Evolutionary conservation across 2,888 invertebrate genomes (phyloP), one percentile per base, ranked within the genome.

Genomic region (Eupithecia subfuscata): DNA sequence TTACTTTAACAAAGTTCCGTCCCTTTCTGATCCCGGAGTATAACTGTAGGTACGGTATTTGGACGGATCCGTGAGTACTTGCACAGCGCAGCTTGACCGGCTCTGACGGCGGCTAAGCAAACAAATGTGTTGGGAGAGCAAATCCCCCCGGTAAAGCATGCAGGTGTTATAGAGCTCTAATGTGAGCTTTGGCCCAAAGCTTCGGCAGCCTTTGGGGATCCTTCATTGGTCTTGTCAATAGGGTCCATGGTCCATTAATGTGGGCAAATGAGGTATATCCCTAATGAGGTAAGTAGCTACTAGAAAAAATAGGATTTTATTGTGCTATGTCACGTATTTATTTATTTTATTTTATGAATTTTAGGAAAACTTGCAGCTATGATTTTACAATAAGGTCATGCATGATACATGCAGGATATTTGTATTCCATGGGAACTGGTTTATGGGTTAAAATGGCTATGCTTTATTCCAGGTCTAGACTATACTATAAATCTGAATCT

Each of bases 51-150:
- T 48, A n/a, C n/a, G 2, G 22, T 60, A 25, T 60, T 60, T 25
- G 60, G 25, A 60, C 60, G 22, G 14, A 25, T 9, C 56, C 63
- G 30, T 11, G 30, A 30, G 34, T 64, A 64, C 34, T 64, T 64
- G 64, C 64, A 34, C 64, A 34, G 18, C 18, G 18, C 64, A 64
- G 64, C 64, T 64, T 30, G 64, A 64, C 64, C 64, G 18, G 34
- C 30, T 18, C 64, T 56, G 56, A 11, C 12, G 60, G 60, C 56
- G 56, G 65, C 56, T 74, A 74, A 70, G 56, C 74, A 67, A 67
- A 34, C 67, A 65, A 67, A 70, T 43, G 70, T 70, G 70, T 67
- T 67, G 34, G 45, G 40, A 71, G 63, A 65, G 70, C 67, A 56
- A 74, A 74, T 52, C 34, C 34, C 25, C 52, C 22, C 12, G 1